phyloP scores from a whole-genome alignment of 2,888 invertebrate genomes.

The Drosophila engyochracea region DNA sequence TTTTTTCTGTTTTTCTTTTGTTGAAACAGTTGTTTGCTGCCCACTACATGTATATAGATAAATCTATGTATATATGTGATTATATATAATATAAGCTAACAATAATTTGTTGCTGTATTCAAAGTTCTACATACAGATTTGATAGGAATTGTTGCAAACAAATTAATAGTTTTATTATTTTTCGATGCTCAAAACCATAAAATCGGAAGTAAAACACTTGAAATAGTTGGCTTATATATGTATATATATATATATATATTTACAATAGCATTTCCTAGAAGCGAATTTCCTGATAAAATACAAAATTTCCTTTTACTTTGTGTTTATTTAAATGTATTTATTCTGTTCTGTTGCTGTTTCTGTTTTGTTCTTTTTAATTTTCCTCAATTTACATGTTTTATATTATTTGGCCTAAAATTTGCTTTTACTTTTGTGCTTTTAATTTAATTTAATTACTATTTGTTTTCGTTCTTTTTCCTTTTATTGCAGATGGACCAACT shows the following conservation, averaged over 20 bases:
- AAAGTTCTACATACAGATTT: neutral
- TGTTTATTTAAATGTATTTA: neutral
- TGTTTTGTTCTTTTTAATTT: no score
- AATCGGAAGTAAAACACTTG: neutral
- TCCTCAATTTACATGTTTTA: no score
- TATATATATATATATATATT: neutral
- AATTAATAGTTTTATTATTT: no score
- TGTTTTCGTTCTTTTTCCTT: slow-evolving; percentile 21
- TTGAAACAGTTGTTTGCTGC: neutral
- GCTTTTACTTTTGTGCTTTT: slow-evolving; percentile 4
- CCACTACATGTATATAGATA: neutral
- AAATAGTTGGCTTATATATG: neutral
- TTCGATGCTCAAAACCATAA: neutral
- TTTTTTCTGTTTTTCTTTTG: neutral
- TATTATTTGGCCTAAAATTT: neutral
- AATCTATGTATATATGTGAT: neutral
- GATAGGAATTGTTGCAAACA: neutral
- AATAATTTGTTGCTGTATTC: neutral
- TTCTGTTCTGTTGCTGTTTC: no score
- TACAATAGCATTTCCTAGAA: neutral
- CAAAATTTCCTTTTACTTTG: neutral
- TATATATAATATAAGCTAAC: neutral
- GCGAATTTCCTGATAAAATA: neutral
- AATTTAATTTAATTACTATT: slow-evolving; percentile 13
- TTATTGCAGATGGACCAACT: slow-evolving; percentile 57